Evolutionary conservation across 2,888 invertebrate genomes (phyloP).

Genomic region (Lottia gigantea): DNA sequence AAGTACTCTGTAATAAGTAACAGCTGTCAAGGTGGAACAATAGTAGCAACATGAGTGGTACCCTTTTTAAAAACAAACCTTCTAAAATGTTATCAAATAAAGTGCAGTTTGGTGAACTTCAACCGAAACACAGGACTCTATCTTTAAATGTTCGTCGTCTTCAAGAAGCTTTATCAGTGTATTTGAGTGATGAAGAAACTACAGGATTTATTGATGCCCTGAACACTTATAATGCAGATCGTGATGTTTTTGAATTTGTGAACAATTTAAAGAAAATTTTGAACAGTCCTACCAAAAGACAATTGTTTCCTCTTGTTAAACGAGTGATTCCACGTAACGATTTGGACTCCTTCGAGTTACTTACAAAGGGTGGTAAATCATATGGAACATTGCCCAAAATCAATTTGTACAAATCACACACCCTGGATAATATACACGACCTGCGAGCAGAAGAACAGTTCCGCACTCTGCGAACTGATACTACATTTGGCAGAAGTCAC

Average conservation of each 20-base stretch:
- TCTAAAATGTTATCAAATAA: slow-evolving; percentile 11
- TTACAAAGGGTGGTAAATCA: slow-evolving; percentile 33
- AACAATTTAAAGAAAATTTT: slow-evolving; percentile 49
- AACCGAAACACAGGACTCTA: slow-evolving; percentile 31
- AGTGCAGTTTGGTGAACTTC: slow-evolving; percentile 13
- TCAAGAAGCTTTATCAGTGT: slow-evolving; percentile 54
- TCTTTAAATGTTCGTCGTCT: slow-evolving; percentile 50
- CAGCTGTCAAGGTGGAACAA: background rate
- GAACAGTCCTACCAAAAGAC: slow-evolving; percentile 58
- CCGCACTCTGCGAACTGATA: slow-evolving; percentile 5
- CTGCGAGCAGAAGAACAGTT: slow-evolving; percentile 27
- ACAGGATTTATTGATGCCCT: slow-evolving; percentile 52
- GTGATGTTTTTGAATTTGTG: slow-evolving; percentile 55
- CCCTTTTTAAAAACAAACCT: slow-evolving; percentile 3
- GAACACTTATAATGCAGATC: slow-evolving; percentile 48
- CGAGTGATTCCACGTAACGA: slow-evolving; percentile 53
- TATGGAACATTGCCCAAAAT: slow-evolving; percentile 43
- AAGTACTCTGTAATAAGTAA: background rate
- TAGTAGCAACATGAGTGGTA: slow-evolving; percentile 2
- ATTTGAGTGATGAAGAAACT: slow-evolving; percentile 52
- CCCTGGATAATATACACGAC: slow-evolving; percentile 24
- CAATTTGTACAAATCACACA: slow-evolving; percentile 33
- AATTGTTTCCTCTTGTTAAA: slow-evolving; percentile 49
- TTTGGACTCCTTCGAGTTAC: slow-evolving; percentile 48
- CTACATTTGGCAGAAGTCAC: slow-evolving; percentile 16